Evolutionary conservation across 37 sponge, comb jelly and placozoan genomes (phyloP), one percentile per base, ranked within the genome.

Genomic region (Halichondria panicea): DNA sequence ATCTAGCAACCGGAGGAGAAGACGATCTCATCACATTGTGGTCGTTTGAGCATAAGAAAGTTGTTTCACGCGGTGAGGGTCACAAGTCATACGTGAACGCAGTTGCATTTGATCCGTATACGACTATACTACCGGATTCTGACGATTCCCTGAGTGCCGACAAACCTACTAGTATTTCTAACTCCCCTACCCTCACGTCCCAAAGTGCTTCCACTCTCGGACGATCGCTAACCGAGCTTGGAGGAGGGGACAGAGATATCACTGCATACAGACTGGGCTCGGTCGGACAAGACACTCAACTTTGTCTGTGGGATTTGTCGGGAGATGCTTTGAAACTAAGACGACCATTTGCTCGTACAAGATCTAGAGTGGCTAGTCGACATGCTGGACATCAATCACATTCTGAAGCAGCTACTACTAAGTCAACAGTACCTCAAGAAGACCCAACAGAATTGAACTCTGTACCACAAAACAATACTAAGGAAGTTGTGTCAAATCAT

Each of bases 11-110:
- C 3, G 99, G 99, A 62, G 94, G 96, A 25, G 99, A 98, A 54
- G 96, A 95, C 64, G 99, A 98, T 60, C 63, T 95, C 40, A 86
- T 98, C 30, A 91, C 87, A 9, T 89, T 98, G 22, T 98, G 94
- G 94, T 89, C 96, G 5, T 79, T 89, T 38, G 68, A 88, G 1
- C 86, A 91, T 21, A 64, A 75, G 73, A 63, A 59, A n/a, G 85
- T 95, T 0, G 85, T 89, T 0, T 83, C 89, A 1, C 79, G 94
- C 21, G 91, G 97, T 1, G 89, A 91, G 40, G 99, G 96, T 19
- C 99, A 98, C 80, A 75, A 71, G 36, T 95, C 96, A 12, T 98
- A 92, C 77, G 89, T 98, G 21, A 90, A 73, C 59, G 88, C 83
- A 59, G 91, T 98, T 12, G 71, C 88, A 27, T 98, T 98, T 75